Evolutionary conservation across 2,797 vertebrate species (phyloP).

Genomic region (Gadopsis marmoratus): DNA sequence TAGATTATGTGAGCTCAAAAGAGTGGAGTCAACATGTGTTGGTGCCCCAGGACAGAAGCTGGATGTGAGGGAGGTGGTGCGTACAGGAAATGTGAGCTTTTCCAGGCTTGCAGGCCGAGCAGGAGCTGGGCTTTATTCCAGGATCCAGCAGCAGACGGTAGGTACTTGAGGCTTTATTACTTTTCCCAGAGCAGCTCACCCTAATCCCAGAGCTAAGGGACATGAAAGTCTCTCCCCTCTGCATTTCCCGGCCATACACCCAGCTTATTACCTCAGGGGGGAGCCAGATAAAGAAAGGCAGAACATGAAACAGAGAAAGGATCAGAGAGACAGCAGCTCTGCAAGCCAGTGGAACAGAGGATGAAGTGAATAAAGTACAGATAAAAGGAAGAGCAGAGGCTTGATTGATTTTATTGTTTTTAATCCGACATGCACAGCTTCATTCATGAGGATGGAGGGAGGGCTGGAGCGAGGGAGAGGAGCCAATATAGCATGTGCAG

Average conservation of each 20-base stretch:
- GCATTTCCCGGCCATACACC: conserved; percentile 70
- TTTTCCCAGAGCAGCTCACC: conserved; percentile 69
- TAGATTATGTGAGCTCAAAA: conserved; percentile 14
- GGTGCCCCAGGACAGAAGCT: conserved; percentile 44
- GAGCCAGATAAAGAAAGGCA: conserved; percentile 68
- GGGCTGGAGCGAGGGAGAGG: conserved; percentile 27
- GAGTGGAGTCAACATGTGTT: conserved; percentile 24
- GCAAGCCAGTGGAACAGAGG: conserved; percentile 55
- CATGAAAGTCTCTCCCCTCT: conserved; percentile 77
- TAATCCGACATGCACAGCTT: conserved; percentile 65
- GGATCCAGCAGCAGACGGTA: conserved; percentile 72
- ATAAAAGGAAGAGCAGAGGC: conserved; percentile 66
- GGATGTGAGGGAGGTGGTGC: conserved; percentile 60
- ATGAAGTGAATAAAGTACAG: conserved; percentile 66
- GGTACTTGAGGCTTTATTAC: conserved; percentile 77
- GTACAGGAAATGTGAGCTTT: conserved; percentile 80
- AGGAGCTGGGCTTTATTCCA: conserved; percentile 71
- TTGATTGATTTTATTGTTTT: conserved; percentile 75
- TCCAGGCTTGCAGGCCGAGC: conserved; percentile 61
- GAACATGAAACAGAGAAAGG: conserved; percentile 75
- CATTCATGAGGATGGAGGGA: conserved; percentile 60
- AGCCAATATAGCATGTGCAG: conserved; percentile 35
- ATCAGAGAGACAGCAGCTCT: conserved; percentile 70
- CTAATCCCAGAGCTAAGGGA: conserved; percentile 77
- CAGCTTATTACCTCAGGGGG: conserved; percentile 74